Conservation (phyloP, 1,140 invertebrate species). For the Muscidifurax raptorellus region DNA sequence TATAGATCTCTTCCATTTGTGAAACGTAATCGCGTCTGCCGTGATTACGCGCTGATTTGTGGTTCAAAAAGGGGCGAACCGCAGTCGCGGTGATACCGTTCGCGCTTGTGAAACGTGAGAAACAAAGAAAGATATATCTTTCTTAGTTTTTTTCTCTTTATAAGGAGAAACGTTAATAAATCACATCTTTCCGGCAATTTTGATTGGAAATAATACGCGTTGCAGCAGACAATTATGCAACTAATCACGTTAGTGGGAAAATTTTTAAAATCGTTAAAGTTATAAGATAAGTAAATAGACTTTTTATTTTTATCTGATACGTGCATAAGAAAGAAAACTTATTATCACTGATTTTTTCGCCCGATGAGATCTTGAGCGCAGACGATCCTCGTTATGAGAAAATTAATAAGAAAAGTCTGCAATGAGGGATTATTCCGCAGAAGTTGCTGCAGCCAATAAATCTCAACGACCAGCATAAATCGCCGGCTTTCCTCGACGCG, state of each 20-base stretch:
- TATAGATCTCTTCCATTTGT: not conserved
- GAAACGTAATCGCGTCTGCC: not conserved
- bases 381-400: not conserved
- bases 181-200: not conserved
- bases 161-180: not conserved
- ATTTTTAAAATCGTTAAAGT: not conserved
- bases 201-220: not conserved
- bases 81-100: not conserved
- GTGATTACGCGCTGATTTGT: constrained; percentile 3
- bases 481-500: not conserved
- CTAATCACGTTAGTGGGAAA: constrained; percentile 6
- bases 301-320: not conserved
- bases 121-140: not conserved
- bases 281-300: not conserved
- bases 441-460: not conserved
- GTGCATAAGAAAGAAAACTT: too few species aligned
- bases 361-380: not conserved
- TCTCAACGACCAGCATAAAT: not conserved
- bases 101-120: constrained; percentile 1
- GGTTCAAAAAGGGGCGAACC: not conserved
- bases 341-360: not conserved
- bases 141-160: not conserved
- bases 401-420: constrained; percentile 5
- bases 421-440: not conserved
- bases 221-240: constrained; percentile 6